phyloP scores from a whole-genome alignment of 2,113 vertebrate species.

The Dermatemys mawii region DNA sequence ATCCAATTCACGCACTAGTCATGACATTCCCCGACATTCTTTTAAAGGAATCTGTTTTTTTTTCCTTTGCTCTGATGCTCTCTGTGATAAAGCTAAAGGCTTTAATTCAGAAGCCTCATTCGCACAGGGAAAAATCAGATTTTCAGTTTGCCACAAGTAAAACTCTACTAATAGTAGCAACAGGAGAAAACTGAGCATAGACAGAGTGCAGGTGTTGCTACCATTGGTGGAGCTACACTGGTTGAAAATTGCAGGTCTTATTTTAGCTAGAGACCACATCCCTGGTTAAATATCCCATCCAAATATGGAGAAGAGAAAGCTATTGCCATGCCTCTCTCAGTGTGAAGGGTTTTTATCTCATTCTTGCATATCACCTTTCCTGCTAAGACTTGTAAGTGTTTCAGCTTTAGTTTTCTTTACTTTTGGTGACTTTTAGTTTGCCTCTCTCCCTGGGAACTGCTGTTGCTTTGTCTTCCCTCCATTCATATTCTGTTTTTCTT shows the following conservation, averaged over 20 bases:
- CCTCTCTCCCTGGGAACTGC: conserved; percentile 67
- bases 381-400: conserved; percentile 58
- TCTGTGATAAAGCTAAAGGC: not conserved
- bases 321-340: not conserved
- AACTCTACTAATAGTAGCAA: not conserved
- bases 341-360: conserved; percentile 22
- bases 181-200: not conserved
- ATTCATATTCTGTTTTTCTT: conserved; percentile 75
- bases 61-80: not conserved
- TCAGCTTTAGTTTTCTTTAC: conserved; percentile 69
- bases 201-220: conserved; percentile 9
- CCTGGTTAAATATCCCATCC: not conserved
- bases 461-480: conserved; percentile 80
- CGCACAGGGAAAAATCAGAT: not conserved
- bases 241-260: not conserved
- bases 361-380: conserved; percentile 62
- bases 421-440: conserved; percentile 62
- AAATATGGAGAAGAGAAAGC: not conserved
- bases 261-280: not conserved
- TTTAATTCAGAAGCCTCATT: too few species aligned
- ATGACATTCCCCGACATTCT: not conserved
- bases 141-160: not conserved
- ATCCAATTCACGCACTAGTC: too few species aligned
- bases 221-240: rapidly evolving
- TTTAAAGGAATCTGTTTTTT: not conserved